Conservation (phyloP, 2,797 vertebrate genomes). For the Chloroceryle inda region DNA sequence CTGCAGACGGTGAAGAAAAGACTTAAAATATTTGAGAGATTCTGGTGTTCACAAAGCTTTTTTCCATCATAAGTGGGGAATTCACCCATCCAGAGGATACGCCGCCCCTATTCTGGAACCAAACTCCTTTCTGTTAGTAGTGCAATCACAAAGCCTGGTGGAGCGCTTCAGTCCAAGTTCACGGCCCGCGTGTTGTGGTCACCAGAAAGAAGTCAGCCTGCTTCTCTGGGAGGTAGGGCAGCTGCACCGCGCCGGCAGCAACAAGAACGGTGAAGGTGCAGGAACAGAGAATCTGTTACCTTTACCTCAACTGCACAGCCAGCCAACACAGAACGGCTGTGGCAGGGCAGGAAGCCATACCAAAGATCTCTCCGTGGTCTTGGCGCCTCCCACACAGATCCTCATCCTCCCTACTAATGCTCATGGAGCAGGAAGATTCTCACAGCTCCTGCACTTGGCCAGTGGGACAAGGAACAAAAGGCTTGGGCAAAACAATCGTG, state of each 20-base stretch:
- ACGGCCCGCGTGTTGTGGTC: not conserved
- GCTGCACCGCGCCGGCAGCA: not conserved
- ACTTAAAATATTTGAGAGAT: not conserved
- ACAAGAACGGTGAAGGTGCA: not conserved
- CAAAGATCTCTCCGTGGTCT: not conserved
- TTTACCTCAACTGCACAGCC: not conserved
- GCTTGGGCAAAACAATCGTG: rapidly evolving
- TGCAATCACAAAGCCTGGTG: not conserved
- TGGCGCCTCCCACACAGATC: not conserved
- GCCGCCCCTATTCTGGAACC: not conserved
- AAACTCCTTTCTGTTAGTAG: not conserved
- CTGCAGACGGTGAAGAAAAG: not conserved
- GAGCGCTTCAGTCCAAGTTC: not conserved
- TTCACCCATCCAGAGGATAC: not conserved
- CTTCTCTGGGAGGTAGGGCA: not conserved
- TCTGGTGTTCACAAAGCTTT: not conserved
- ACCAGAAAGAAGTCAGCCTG: not conserved
- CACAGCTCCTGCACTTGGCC: not conserved
- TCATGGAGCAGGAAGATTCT: not conserved
- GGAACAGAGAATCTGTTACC: not conserved
- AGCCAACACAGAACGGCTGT: not conserved
- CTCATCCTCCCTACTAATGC: not conserved
- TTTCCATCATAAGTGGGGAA: not conserved
- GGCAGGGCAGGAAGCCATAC: not conserved
- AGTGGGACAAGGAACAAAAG: not conserved